Evolutionary conservation across 2,888 invertebrate species (phyloP), one percentile per base, ranked within the genome.

Genomic region (Lasius platythorax): DNA sequence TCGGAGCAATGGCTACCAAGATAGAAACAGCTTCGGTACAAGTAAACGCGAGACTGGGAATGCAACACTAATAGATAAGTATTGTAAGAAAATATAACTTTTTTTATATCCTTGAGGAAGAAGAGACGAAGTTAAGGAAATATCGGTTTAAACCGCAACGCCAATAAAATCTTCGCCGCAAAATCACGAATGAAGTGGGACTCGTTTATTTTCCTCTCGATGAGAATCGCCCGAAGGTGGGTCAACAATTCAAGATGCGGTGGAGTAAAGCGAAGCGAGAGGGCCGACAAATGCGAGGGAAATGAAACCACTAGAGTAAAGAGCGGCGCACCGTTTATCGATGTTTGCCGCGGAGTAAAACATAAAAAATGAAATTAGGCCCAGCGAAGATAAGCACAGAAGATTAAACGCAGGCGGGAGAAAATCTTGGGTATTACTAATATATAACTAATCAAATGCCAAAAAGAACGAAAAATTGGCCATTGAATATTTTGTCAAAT

Each of bases 181-280:
- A 90, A 90, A 90, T 90, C 90, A 81, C 86, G 89, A 82, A 84
- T 87, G 56, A 82, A 87, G 87, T 81, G 85, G 85, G n/a, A 2
- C 88, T 89, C 91, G 91, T 90, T 90, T 90, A 89, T 90, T 90
- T 90, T 87, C 84, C 87, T 75, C 74, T 83, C 87, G 87, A 87
- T 89, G 87, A 87, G 89, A 87, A 90, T 87, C 84, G 89, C 84
- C 83, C 61, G 87, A 82, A 87, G 88, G 87, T 83, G 78, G 91
- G 85, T 90, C 89, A 90, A 90, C 90, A 87, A 88, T 86, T 84
- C 58, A 83, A 83, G 86, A 83, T 66, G 85, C 84, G 64, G 53
- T 40, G 83, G 66, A 40, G 64, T 66, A 63, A 56, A 84, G 67
- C 61, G 72, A 74, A 74, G 53, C 70, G 87, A 75, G 82, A 76